Evolutionary conservation across 1,140 invertebrate species (phyloP).

Genomic region (Nymphalis io): DNA sequence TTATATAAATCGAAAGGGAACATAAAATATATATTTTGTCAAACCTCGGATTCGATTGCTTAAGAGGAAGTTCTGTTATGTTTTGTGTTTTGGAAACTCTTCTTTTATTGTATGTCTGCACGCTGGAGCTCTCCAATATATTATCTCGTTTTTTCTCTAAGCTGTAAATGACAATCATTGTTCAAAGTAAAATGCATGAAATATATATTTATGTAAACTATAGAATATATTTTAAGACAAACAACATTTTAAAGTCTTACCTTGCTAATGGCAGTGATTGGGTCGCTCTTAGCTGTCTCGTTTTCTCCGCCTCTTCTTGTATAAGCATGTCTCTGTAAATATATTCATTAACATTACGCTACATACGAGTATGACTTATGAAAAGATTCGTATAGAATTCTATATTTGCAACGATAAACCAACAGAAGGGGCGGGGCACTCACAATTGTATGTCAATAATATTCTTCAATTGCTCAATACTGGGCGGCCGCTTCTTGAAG

Average conservation of each 20-base stretch:
- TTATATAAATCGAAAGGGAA: conserved; percentile 26
- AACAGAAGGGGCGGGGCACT: conserved; percentile 39
- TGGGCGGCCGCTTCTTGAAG: conserved; percentile 40
- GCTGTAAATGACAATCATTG: conserved; percentile 44
- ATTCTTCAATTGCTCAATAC: conserved; percentile 58
- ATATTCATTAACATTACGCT: background rate
- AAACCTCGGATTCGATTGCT: conserved; percentile 52
- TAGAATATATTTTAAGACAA: too few relatives aligned
- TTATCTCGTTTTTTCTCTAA: conserved; percentile 77
- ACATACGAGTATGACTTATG: too few relatives aligned
- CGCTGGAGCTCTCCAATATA: conserved; percentile 62
- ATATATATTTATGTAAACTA: too few relatives aligned
- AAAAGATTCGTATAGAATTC: too few relatives aligned
- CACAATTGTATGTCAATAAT: conserved; percentile 65
- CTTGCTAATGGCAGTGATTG: conserved; percentile 74
- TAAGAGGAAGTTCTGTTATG: conserved; percentile 70
- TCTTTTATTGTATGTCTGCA: conserved; percentile 79
- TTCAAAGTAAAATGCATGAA: too few relatives aligned
- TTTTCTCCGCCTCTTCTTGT: conserved; percentile 66
- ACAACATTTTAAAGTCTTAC: conserved; percentile 36
- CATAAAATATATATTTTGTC: background rate
- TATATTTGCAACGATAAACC: background rate
- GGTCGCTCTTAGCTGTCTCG: conserved; percentile 68
- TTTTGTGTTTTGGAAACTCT: conserved; percentile 81
- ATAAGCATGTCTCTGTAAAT: conserved; percentile 63